Evolutionary conservation across 2,888 invertebrate genomes (phyloP).

Genomic region (Drosophila prolongata): DNA sequence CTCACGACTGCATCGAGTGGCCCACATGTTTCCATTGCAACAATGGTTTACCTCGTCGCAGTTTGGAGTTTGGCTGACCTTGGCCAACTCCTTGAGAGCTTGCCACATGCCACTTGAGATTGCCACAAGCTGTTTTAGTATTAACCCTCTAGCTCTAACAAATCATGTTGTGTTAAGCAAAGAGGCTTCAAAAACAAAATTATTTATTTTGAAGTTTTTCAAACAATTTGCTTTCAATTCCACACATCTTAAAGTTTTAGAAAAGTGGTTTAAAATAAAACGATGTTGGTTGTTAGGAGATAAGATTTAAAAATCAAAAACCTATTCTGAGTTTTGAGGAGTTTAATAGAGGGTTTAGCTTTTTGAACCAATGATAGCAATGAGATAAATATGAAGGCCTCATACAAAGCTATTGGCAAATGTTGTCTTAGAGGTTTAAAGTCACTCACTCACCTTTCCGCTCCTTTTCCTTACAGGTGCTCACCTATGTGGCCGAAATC

Average conservation of each 20-base stretch:
- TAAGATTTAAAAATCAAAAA: no score
- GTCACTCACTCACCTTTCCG: constrained; percentile 1
- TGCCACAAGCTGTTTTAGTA: constrained; percentile 6
- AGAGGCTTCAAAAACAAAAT: no score
- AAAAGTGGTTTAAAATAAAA: no score
- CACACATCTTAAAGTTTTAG: no score
- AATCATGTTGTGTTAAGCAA: no score
- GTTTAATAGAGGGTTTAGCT: not conserved
- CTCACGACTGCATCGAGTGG: constrained; percentile 14
- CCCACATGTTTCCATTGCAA: constrained; percentile 21
- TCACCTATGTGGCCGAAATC: constrained; percentile 93
- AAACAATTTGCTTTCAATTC: no score
- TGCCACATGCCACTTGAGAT: constrained; percentile 22
- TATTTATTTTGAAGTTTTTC: no score
- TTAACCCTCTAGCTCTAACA: not conserved
- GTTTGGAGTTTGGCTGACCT: constrained; percentile 6
- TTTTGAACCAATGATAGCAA: not conserved
- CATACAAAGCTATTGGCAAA: not conserved
- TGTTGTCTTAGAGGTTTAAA: not conserved
- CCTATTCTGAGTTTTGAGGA: no score
- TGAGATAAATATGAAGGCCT: not conserved
- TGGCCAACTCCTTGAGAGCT: constrained; percentile 33
- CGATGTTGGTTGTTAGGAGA: no score
- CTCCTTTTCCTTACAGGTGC: constrained; percentile 85
- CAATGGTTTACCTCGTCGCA: constrained; percentile 13